Percentiles rank a stretch among this genome's conserved stretches.
Conservation (phyloP, 2,797 vertebrate genomes). For the Pristis pectinata region DNA sequence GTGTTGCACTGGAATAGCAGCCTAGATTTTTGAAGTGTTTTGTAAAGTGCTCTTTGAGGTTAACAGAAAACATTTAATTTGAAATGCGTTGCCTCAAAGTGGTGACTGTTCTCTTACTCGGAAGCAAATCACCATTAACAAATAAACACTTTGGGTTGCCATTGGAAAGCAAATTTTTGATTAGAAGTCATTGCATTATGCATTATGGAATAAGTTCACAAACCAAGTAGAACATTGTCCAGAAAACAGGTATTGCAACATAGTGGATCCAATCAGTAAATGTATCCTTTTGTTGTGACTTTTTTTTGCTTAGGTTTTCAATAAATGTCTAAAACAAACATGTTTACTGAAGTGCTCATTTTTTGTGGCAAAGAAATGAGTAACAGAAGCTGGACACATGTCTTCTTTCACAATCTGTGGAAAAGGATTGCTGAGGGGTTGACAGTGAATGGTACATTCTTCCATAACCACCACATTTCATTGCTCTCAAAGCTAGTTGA, state of each 20-base stretch:
- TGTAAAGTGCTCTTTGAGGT: background rate
- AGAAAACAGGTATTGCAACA: background rate
- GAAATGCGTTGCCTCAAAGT: background rate
- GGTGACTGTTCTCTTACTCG: background rate
- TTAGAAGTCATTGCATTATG: background rate
- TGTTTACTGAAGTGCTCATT: background rate
- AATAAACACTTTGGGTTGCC: background rate
- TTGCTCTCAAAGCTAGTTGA: background rate
- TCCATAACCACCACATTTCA: background rate
- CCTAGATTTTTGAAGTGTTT: background rate
- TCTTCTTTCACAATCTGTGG: background rate
- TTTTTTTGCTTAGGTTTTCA: background rate
- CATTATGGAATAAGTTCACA: background rate
- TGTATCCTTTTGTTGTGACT: background rate
- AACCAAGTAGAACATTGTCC: background rate
- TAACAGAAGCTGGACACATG: background rate
- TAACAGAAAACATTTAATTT: background rate
- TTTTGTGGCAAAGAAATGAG: background rate
- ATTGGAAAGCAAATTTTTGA: background rate
- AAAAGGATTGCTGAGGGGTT: background rate
- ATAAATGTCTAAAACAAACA: background rate
- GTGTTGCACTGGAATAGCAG: too few relatives aligned
- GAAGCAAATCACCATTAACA: background rate
- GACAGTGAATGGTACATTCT: background rate
- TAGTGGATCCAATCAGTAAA: background rate